phyloP scores from a whole-genome alignment of 2,113 vertebrate genomes.

The Pseudorectes ferrugineus region DNA sequence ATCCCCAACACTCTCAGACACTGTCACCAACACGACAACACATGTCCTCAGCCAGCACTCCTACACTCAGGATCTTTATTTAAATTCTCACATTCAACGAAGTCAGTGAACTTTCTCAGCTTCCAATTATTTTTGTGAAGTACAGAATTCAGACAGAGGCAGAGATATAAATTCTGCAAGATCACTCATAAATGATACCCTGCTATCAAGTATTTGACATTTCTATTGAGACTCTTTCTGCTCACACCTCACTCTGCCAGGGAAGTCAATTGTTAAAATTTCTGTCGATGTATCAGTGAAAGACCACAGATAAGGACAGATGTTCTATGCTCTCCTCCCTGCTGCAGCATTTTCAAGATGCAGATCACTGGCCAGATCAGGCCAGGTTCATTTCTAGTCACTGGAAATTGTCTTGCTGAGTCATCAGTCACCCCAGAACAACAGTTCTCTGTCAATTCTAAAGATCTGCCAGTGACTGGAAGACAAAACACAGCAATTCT shows the following conservation, averaged over 20 bases:
- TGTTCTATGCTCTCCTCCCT: background rate
- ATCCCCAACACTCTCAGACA: background rate
- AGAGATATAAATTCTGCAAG: background rate
- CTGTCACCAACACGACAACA: background rate
- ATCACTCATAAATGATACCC: background rate
- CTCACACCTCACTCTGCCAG: background rate
- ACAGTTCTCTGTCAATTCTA: background rate
- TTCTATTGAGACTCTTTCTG: background rate
- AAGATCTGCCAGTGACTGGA: background rate
- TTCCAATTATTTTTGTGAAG: background rate
- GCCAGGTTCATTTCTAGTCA: background rate
- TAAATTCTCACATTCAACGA: background rate
- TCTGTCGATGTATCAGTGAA: background rate
- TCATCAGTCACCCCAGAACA: background rate
- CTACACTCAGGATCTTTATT: background rate
- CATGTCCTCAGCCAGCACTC: background rate
- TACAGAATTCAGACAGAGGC: background rate
- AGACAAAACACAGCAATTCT: background rate
- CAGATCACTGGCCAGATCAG: background rate
- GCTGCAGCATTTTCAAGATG: background rate
- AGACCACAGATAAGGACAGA: background rate
- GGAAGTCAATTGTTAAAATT: background rate
- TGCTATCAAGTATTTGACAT: background rate
- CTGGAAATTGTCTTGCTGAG: background rate
- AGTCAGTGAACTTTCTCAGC: constrained; percentile 7